Percentiles rank a stretch among this genome's conserved stretches.
phyloP scores from a whole-genome alignment of 2,888 invertebrate genomes.

The Netelia inedita region DNA sequence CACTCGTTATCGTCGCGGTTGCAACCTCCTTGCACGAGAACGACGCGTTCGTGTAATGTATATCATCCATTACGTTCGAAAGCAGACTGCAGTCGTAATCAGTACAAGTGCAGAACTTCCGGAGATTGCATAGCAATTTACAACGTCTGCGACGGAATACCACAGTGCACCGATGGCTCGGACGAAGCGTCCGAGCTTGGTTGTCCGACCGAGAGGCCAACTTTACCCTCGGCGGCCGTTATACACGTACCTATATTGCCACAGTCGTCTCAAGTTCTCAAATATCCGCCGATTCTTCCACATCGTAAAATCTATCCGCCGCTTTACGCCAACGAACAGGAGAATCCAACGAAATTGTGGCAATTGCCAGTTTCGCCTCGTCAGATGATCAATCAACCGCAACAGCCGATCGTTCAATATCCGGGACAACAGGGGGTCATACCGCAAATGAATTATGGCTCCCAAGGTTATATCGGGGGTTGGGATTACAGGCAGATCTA shows the following conservation, averaged over 20 bases:
- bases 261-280: constrained; percentile 68
- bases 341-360: constrained; percentile 77
- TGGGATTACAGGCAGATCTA: constrained; percentile 81
- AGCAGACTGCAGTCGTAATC: constrained; percentile 91
- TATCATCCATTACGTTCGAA: not conserved
- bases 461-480: constrained; percentile 70
- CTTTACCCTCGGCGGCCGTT: constrained; percentile 79
- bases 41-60: not conserved
- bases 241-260: constrained; percentile 71
- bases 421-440: constrained; percentile 74
- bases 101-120: constrained; percentile 94
- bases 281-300: constrained; percentile 79
- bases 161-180: constrained; percentile 96
- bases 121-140: constrained; percentile 97
- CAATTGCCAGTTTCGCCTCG: constrained; percentile 73
- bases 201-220: constrained; percentile 88
- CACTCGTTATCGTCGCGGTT: too few species aligned
- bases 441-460: constrained; percentile 75
- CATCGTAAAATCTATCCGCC: constrained; percentile 77
- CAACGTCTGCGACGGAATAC: constrained; percentile 97
- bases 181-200: constrained; percentile 95
- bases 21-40: too few species aligned
- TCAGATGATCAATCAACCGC: constrained; percentile 74
- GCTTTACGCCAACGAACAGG: constrained; percentile 74
- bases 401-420: constrained; percentile 75